phyloP scores from a whole-genome alignment of 1,140 invertebrate species.

The Dermatophagoides farinae region DNA sequence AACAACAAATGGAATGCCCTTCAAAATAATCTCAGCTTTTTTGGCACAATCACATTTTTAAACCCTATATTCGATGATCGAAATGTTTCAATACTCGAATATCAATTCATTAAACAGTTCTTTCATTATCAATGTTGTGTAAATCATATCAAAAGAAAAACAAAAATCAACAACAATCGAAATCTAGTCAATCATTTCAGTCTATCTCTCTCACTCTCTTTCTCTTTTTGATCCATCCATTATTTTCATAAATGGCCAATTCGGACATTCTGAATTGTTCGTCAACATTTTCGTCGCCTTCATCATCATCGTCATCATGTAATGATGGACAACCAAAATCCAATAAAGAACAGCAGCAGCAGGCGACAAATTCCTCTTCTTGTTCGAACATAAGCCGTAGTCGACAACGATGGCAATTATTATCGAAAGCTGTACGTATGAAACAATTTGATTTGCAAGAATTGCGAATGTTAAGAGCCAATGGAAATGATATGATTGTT shows the following conservation, averaged over 20 bases:
- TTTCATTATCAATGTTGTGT: neutral
- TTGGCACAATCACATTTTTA: neutral
- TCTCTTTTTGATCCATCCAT: too few relatives aligned
- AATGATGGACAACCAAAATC: neutral
- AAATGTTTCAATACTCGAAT: too few relatives aligned
- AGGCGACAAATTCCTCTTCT: neutral
- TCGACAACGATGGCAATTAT: neutral
- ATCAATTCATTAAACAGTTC: too few relatives aligned
- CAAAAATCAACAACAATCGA: too few relatives aligned
- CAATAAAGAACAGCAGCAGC: neutral
- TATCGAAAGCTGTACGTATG: neutral
- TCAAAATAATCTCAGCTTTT: too few relatives aligned
- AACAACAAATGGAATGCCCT: too few relatives aligned
- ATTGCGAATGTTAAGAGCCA: neutral
- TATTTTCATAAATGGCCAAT: neutral
- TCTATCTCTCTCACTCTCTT: too few relatives aligned
- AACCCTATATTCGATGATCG: too few relatives aligned
- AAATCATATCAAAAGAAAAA: neutral
- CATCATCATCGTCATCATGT: neutral
- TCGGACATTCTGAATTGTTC: neutral
- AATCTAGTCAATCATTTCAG: too few relatives aligned
- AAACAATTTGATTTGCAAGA: constrained; percentile 1
- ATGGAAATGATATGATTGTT: neutral
- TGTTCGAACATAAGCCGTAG: neutral
- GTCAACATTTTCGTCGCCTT: neutral